Percentiles rank a stretch among this genome's conserved stretches.
phyloP scores from a whole-genome alignment of 2,113 vertebrate genomes.

The Phoenicopterus ruber region DNA sequence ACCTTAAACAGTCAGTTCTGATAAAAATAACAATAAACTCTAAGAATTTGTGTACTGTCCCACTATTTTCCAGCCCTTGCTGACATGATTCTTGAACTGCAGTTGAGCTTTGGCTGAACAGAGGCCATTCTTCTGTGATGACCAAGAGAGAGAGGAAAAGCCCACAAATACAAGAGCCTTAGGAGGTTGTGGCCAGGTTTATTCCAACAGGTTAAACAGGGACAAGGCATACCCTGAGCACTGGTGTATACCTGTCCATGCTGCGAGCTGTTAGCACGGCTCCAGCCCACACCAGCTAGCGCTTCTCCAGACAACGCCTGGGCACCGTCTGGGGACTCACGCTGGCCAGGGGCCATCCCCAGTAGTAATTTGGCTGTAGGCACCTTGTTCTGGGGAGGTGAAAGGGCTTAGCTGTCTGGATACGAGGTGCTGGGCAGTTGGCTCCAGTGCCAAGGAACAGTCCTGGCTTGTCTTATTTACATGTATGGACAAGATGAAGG shows the following conservation, averaged over 20 bases:
- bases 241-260: neutral
- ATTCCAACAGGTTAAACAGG: neutral
- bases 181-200: neutral
- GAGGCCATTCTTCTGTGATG: neutral
- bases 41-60: neutral
- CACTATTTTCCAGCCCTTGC: neutral
- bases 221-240: neutral
- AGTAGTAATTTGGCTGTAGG: conserved; percentile 10
- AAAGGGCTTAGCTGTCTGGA: conserved; percentile 43
- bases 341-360: conserved; percentile 9
- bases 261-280: neutral
- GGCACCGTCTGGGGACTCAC: neutral
- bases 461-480: conserved; percentile 5
- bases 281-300: neutral
- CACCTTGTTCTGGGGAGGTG: conserved; percentile 5
- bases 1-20: neutral
- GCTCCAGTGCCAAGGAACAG: neutral
- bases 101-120: neutral
- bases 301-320: neutral
- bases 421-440: neutral
- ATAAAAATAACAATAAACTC: neutral
- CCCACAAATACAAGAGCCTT: neutral
- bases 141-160: neutral
- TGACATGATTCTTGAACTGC: neutral
- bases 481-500: conserved; percentile 3